Conservation (phyloP, 64 coral and sea anemone species). For the Dendronephthya gigantea region DNA sequence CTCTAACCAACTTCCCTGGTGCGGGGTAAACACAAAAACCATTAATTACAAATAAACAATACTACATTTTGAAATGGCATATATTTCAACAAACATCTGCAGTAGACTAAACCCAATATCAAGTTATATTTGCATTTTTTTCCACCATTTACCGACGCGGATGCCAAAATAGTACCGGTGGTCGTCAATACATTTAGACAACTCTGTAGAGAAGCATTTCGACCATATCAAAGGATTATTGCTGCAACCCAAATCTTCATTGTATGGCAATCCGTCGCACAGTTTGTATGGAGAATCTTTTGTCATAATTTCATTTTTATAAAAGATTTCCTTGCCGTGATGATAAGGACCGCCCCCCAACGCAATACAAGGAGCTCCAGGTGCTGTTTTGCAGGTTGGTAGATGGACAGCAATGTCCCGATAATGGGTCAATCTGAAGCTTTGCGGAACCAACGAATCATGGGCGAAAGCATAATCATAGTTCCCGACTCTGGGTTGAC, state of each 20-base stretch:
- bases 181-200: slow-evolving; percentile 21
- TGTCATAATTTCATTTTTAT: neutral
- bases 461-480: slow-evolving; percentile 14
- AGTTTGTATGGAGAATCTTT: slow-evolving; percentile 2
- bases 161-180: slow-evolving; percentile 32
- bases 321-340: slow-evolving; percentile 34
- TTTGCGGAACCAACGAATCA: neutral
- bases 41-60: too few relatives aligned
- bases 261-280: slow-evolving; percentile 24
- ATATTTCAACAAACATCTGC: too few relatives aligned
- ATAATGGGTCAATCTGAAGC: slow-evolving; percentile 18
- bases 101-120: too few relatives aligned
- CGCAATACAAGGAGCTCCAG: neutral
- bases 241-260: slow-evolving; percentile 33
- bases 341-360: slow-evolving; percentile 19
- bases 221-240: slow-evolving; percentile 8
- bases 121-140: neutral
- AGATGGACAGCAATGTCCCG: slow-evolving; percentile 28
- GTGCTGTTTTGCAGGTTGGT: neutral
- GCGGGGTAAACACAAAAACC: too few relatives aligned
- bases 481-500: slow-evolving; percentile 32
- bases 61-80: too few relatives aligned
- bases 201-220: slow-evolving; percentile 13
- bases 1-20: too few relatives aligned
- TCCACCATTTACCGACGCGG: neutral